A percentile compares a stretch with the other conserved stretches of the same genome.
Conservation (phyloP, 53 echinoderm and acorn worm genomes). For the Astropecten irregularis region DNA sequence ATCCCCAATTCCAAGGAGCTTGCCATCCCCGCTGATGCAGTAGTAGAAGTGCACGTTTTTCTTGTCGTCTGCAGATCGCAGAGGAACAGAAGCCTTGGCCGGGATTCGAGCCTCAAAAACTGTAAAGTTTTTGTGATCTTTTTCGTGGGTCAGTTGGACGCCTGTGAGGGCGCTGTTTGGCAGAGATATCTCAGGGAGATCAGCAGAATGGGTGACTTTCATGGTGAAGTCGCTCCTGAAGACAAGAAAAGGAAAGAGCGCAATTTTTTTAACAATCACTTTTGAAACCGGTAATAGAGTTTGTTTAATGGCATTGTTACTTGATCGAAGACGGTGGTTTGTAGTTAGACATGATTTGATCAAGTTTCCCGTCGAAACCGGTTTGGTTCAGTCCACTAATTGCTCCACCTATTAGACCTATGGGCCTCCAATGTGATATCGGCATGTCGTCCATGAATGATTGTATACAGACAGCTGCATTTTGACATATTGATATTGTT, state of each 20-base stretch:
- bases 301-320: no score
- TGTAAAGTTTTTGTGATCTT: conserved; percentile 9
- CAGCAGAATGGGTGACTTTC: conserved; percentile 30
- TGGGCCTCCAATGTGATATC: no score
- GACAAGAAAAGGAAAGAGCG: background rate
- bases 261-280: no score
- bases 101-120: conserved; percentile 33
- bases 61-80: conserved; percentile 14
- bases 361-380: no score
- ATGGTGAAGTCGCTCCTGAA: background rate
- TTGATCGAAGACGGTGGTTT: no score
- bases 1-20: background rate
- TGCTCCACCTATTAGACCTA: no score
- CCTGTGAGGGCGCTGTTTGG: conserved; percentile 49
- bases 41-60: conserved; percentile 36
- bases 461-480: no score
- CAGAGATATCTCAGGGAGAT: background rate
- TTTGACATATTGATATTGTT: no score
- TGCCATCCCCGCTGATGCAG: conserved; percentile 41
- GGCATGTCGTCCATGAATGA: no score
- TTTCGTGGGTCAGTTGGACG: background rate
- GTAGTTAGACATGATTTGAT: no score
- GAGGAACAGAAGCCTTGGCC: background rate
- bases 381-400: no score
- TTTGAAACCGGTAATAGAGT: no score